Percentiles rank a stretch among this genome's conserved stretches.
These are phyloP conservation scores for Anguilla japonica DNA, from an alignment of 2,113 vertebrate genomes.

Conservation along the genomic window DNA sequence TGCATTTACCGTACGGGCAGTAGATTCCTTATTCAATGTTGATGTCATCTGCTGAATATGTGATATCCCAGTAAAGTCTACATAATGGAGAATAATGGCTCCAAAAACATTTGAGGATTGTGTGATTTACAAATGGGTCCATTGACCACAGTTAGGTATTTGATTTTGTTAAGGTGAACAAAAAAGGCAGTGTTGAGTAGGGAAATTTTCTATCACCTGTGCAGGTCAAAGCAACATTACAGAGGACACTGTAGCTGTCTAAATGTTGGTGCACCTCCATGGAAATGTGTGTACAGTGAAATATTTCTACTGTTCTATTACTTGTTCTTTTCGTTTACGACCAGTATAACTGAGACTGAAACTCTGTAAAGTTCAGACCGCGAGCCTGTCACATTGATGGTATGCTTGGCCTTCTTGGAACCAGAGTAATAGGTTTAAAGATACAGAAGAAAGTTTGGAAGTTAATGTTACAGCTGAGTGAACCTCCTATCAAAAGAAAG, in stretches of 20 bases:
- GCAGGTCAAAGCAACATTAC: not conserved
- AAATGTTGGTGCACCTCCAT: not conserved
- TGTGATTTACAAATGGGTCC: not conserved
- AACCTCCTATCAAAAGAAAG: not conserved
- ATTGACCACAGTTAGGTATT: not conserved
- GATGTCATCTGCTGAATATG: too few species aligned
- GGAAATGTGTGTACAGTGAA: not conserved
- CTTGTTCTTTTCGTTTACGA: not conserved
- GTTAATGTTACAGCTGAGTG: conserved; percentile 3
- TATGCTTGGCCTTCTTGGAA: not conserved
- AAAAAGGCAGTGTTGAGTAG: not conserved
- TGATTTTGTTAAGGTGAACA: not conserved
- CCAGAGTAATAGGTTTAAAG: not conserved
- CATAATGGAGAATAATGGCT: too few species aligned
- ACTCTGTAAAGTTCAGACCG: not conserved
- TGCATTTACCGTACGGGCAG: too few species aligned
- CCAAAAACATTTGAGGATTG: not conserved
- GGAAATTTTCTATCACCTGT: not conserved
- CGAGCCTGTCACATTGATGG: not conserved
- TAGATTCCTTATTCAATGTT: too few species aligned
- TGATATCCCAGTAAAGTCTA: too few species aligned
- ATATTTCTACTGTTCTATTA: not conserved
- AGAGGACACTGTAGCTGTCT: not conserved
- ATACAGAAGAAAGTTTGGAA: not conserved
- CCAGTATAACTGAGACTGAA: not conserved